A percentile compares a stretch with the other conserved stretches of the same genome.
These are phyloP conservation scores for Chaetura pelagica DNA, from an alignment of 2,113 vertebrate species.

Conservation along the genomic window DNA sequence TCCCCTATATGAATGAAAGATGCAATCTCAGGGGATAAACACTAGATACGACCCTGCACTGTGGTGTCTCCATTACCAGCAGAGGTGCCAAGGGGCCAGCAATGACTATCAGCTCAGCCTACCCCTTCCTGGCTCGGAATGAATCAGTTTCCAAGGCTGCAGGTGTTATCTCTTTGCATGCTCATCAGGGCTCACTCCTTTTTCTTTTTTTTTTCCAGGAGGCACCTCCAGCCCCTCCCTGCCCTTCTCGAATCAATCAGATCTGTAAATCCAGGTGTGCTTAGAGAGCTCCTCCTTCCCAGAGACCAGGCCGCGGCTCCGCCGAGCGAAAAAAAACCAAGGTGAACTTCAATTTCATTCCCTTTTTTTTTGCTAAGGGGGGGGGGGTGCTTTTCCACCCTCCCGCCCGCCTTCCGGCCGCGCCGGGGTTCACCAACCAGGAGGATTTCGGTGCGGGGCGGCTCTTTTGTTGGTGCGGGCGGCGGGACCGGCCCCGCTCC, in stretches of 20 bases:
- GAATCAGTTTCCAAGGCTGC: not conserved
- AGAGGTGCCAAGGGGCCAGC: not conserved
- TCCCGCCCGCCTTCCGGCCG: slow-evolving; percentile 17
- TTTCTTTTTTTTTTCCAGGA: not conserved
- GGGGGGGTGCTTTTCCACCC: not conserved
- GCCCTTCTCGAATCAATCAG: not conserved
- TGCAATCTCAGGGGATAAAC: not conserved
- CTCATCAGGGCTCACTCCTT: too few relatives aligned
- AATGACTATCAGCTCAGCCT: not conserved
- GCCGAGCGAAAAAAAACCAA: not conserved
- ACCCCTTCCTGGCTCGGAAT: not conserved
- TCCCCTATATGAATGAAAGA: not conserved
- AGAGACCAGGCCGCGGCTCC: not conserved
- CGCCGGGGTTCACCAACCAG: slow-evolving; percentile 10
- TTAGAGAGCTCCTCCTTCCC: not conserved
- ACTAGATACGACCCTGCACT: accelerated
- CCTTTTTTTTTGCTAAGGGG: too few relatives aligned
- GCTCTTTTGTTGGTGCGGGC: slow-evolving; percentile 65
- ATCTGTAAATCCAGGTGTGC: not conserved
- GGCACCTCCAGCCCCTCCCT: not conserved
- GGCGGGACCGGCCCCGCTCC: not conserved
- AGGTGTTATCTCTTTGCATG: not conserved
- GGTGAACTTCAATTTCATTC: not conserved
- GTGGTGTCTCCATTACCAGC: accelerated
- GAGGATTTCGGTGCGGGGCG: not conserved